These are phyloP conservation scores for Lophotis ruficrista DNA, from an alignment of 2,113 vertebrate genomes.

Conservation along the genomic window DNA sequence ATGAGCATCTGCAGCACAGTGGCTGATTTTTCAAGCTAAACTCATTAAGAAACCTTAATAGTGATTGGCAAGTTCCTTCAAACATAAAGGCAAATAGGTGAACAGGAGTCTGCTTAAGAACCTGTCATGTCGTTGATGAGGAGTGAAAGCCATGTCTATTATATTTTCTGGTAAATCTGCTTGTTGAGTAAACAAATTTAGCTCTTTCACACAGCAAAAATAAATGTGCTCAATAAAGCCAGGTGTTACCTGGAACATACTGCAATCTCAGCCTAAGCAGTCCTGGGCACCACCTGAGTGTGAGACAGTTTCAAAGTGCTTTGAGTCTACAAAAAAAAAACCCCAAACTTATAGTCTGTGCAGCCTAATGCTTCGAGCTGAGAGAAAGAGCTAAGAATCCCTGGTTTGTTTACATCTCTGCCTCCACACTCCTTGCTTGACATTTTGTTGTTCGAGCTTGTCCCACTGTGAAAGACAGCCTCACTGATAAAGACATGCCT, in stretches of 20 bases:
- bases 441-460: neutral
- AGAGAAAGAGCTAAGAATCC: neutral
- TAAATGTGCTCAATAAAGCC: neutral
- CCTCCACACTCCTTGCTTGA: neutral
- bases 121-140: slow-evolving; percentile 3
- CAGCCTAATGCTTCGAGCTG: neutral
- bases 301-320: neutral
- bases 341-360: neutral
- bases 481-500: neutral
- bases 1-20: neutral
- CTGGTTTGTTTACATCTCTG: neutral
- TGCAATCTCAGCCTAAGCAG: neutral
- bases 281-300: neutral
- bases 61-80: slow-evolving; percentile 41
- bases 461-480: neutral
- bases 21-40: slow-evolving; percentile 19
- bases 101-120: slow-evolving; percentile 20
- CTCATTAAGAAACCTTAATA: slow-evolving; percentile 44
- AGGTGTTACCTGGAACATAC: neutral
- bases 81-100: neutral
- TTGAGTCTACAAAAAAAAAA: neutral
- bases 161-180: slow-evolving; percentile 37
- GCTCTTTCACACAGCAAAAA: neutral
- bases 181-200: slow-evolving; percentile 42
- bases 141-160: slow-evolving; percentile 54